Evolutionary conservation across 1,140 invertebrate species (phyloP).

Genomic region (Aphelenchoides besseyi): DNA sequence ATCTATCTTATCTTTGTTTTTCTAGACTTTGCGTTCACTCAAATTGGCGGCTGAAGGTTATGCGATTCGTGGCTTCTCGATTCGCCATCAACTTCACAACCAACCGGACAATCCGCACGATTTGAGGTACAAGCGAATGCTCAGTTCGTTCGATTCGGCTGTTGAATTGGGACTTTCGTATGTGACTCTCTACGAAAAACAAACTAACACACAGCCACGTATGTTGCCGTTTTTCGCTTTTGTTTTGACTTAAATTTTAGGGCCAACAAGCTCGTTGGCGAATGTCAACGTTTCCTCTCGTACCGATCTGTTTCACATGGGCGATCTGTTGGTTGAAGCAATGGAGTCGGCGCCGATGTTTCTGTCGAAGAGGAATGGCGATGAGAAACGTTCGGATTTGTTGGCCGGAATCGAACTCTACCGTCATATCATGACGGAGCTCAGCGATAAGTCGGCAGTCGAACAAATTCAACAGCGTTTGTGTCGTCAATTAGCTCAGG

Average conservation of each 20-base stretch:
- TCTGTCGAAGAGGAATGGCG: constrained; percentile 15
- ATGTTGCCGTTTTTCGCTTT: constrained; percentile 1
- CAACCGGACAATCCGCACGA: no score
- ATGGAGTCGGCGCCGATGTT: constrained; percentile 36
- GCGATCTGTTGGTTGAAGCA: constrained; percentile 33
- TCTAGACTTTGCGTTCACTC: no score
- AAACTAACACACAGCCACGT: background rate
- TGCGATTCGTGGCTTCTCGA: no score
- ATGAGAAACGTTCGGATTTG: constrained; percentile 37
- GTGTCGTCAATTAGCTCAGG: constrained; percentile 39
- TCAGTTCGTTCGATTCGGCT: background rate
- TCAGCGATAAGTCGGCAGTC: constrained; percentile 39
- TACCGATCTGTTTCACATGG: constrained; percentile 9
- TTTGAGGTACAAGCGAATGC: background rate
- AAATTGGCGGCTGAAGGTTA: no score
- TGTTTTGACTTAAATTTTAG: background rate
- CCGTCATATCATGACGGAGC: constrained; percentile 34
- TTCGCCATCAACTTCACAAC: no score
- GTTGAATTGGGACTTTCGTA: constrained; percentile 8
- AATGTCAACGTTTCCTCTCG: background rate
- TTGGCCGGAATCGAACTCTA: constrained; percentile 25
- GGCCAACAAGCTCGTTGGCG: background rate
- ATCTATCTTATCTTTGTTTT: no score
- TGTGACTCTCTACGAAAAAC: background rate
- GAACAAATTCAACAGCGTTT: constrained; percentile 39